Percentiles rank a stretch among this genome's conserved stretches.
These are phyloP conservation scores for Selenia dentaria DNA, from an alignment of 2,888 invertebrate genomes.

Conservation along the genomic window DNA sequence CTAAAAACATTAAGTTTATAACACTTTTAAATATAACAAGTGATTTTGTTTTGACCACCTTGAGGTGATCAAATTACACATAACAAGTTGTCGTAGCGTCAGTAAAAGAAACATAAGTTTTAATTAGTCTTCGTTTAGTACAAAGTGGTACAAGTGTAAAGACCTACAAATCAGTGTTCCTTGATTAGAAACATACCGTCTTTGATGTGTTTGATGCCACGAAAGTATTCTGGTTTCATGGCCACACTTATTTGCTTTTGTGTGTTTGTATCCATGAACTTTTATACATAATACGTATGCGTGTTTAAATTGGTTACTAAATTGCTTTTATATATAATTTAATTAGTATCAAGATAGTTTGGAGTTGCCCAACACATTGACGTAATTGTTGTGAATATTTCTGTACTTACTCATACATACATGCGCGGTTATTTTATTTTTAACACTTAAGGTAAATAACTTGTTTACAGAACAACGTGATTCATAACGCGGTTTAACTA, in stretches of 20 bases:
- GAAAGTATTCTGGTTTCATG: constrained; percentile 3
- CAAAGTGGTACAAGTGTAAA: neutral
- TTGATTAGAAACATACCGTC: neutral
- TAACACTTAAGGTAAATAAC: constrained; percentile 9
- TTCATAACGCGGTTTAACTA: constrained; percentile 1
- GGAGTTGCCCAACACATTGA: constrained; percentile 8
- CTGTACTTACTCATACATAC: constrained; percentile 11
- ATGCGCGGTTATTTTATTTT: constrained; percentile 8
- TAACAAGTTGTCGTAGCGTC: constrained; percentile 2
- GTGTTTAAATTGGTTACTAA: constrained; percentile 4
- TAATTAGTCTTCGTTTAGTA: constrained; percentile 3
- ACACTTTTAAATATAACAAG: no score
- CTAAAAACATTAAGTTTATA: no score
- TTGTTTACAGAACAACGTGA: constrained; percentile 10
- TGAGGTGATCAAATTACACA: constrained; percentile 3
- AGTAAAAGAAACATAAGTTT: constrained; percentile 1
- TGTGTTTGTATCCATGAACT: constrained; percentile 10
- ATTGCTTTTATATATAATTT: constrained; percentile 2
- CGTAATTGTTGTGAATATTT: constrained; percentile 11
- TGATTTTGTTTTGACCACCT: no score
- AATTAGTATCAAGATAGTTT: constrained; percentile 13
- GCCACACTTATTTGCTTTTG: constrained; percentile 7
- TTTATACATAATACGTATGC: constrained; percentile 1
- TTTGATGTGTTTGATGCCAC: constrained; percentile 4
- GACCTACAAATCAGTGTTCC: constrained; percentile 8